Conservation (phyloP, 2,113 vertebrate genomes). For the Dasyornis broadbenti region DNA sequence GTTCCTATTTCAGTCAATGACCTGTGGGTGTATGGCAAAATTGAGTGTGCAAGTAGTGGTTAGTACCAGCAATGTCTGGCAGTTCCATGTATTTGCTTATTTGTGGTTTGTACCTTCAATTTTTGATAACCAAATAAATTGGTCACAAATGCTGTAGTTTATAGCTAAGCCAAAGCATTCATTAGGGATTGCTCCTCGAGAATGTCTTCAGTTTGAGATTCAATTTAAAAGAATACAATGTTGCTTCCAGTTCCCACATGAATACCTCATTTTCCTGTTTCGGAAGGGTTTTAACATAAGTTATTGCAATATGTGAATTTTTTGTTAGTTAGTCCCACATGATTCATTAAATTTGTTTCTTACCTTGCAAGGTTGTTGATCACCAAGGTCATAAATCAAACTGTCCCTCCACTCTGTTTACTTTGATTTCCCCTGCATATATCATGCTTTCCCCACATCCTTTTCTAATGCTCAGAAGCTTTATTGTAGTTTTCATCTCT, state of each 20-base stretch:
- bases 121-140: not conserved
- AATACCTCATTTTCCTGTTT: not conserved
- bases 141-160: not conserved
- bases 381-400: not conserved
- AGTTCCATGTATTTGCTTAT: not conserved
- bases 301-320: not conserved
- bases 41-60: not conserved
- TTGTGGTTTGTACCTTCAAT: not conserved
- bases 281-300: not conserved
- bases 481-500: not conserved
- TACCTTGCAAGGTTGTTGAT: not conserved
- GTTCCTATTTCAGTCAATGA: not conserved
- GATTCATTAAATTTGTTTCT: not conserved
- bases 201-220: not conserved
- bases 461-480: not conserved
- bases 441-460: not conserved
- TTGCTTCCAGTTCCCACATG: not conserved
- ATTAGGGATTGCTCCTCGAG: not conserved
- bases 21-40: not conserved
- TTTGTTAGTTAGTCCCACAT: not conserved
- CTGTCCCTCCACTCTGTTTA: not conserved
- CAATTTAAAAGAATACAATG: not conserved
- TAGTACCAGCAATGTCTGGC: not conserved
- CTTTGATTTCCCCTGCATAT: not conserved
- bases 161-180: not conserved